Evolutionary conservation across 37 sponge, comb jelly and placozoan genomes (phyloP).

Genomic region (Crambe crambe): DNA sequence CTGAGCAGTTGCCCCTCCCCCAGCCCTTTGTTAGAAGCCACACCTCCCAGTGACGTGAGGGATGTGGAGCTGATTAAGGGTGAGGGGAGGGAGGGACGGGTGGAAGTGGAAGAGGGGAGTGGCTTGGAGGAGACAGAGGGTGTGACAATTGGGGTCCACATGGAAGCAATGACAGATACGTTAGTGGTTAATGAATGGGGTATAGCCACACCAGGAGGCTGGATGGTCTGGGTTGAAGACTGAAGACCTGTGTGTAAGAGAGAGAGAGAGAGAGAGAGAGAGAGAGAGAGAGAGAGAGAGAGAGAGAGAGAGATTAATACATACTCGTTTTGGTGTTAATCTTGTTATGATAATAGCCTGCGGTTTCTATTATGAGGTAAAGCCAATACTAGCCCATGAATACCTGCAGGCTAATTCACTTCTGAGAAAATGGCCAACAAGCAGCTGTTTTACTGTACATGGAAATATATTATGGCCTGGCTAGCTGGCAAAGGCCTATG

Average conservation of each 20-base stretch:
- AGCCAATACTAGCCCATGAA: too few relatives aligned
- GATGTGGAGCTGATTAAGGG: constrained; percentile 42
- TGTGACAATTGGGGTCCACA: constrained; percentile 41
- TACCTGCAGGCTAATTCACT: too few relatives aligned
- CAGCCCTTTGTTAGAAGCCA: background rate
- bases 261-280: background rate
- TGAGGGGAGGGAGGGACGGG: constrained; percentile 51
- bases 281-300: background rate
- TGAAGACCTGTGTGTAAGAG: background rate
- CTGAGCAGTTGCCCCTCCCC: background rate
- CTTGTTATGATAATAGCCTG: too few relatives aligned
- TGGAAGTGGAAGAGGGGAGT: constrained; percentile 10
- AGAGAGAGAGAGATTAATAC: too few relatives aligned
- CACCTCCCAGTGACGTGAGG: constrained; percentile 1
- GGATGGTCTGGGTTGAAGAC: background rate
- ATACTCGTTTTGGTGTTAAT: too few relatives aligned
- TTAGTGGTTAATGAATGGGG: constrained; percentile 18
- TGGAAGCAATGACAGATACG: constrained; percentile 40
- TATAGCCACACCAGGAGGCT: background rate
- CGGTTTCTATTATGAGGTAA: too few relatives aligned
- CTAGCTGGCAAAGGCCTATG: too few relatives aligned
- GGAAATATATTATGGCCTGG: too few relatives aligned
- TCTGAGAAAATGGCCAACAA: too few relatives aligned
- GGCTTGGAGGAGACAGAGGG: constrained; percentile 28
- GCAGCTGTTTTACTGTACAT: too few relatives aligned